Evolutionary conservation across 2,888 invertebrate genomes (phyloP).

Genomic region (Pheosia tremula): DNA sequence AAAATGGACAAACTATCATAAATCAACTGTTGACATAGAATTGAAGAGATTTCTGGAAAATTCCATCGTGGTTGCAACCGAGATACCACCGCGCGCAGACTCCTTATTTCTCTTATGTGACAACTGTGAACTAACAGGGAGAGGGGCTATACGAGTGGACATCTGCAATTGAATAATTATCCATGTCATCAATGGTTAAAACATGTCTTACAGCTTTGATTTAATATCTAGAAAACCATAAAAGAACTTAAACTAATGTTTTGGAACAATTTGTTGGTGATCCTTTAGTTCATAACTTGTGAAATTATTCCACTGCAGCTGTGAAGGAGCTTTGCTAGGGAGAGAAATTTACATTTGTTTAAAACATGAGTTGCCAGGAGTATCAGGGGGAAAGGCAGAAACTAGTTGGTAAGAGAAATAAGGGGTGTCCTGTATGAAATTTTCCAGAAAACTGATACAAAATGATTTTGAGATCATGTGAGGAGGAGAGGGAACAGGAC

Average conservation of each 20-base stretch:
- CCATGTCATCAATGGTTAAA: conserved; percentile 83
- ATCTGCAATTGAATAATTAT: conserved; percentile 83
- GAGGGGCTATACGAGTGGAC: conserved; percentile 62
- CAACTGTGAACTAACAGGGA: conserved; percentile 57
- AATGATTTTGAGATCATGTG: conserved; percentile 28
- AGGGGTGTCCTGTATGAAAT: conserved; percentile 76
- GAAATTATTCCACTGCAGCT: conserved; percentile 83
- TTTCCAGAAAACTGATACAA: conserved; percentile 69
- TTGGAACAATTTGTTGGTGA: conserved; percentile 64
- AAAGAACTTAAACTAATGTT: conserved; percentile 57
- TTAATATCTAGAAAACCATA: conserved; percentile 65
- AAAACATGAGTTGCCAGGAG: conserved; percentile 44
- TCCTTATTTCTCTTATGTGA: conserved; percentile 80
- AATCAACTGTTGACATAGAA: conserved; percentile 55
- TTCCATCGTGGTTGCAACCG: conserved; percentile 64
- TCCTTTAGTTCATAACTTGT: conserved; percentile 65
- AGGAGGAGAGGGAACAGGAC: conserved; percentile 33
- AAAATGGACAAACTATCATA: conserved; percentile 76
- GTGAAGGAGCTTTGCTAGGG: conserved; percentile 73
- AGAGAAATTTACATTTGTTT: conserved; percentile 70
- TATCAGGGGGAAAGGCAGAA: conserved; percentile 48
- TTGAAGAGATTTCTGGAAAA: conserved; percentile 75
- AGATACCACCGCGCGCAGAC: conserved; percentile 42
- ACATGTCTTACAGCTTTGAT: conserved; percentile 81
- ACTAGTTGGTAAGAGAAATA: conserved; percentile 77